A percentile compares a stretch with the other conserved stretches of the same genome.
Evolutionary conservation across 2,888 invertebrate genomes (phyloP).

Genomic region (Slavum lentiscoides): DNA sequence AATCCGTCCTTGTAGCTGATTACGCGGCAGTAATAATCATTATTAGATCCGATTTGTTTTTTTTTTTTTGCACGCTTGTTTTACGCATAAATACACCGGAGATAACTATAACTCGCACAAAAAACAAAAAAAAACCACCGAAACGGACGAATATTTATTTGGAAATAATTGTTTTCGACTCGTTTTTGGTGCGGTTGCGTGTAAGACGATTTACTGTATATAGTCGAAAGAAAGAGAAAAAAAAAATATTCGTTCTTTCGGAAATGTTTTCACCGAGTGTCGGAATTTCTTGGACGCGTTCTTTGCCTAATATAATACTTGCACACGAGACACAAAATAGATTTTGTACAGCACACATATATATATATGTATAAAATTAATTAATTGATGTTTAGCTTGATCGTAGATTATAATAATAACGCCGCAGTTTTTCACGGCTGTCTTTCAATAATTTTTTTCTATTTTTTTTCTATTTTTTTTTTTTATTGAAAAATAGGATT

Average conservation of each 20-base stretch:
- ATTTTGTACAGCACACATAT: no score
- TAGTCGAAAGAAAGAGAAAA: neutral
- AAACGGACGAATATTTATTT: slow-evolving; percentile 1
- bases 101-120: neutral
- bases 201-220: no score
- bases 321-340: no score
- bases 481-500: no score
- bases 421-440: no score
- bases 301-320: no score
- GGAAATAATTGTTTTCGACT: neutral
- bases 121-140: neutral
- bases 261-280: neutral
- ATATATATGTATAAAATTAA: no score
- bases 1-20: slow-evolving; percentile 1
- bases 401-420: no score
- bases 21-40: neutral
- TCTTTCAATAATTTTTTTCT: no score
- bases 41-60: neutral
- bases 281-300: neutral
- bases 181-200: no score
- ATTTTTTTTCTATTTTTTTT: no score
- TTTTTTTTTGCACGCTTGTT: neutral
- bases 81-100: neutral
- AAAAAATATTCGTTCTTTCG: neutral
- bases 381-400: no score